Conservation (phyloP, 2,113 vertebrate genomes). For the Mirounga angustirostris region DNA sequence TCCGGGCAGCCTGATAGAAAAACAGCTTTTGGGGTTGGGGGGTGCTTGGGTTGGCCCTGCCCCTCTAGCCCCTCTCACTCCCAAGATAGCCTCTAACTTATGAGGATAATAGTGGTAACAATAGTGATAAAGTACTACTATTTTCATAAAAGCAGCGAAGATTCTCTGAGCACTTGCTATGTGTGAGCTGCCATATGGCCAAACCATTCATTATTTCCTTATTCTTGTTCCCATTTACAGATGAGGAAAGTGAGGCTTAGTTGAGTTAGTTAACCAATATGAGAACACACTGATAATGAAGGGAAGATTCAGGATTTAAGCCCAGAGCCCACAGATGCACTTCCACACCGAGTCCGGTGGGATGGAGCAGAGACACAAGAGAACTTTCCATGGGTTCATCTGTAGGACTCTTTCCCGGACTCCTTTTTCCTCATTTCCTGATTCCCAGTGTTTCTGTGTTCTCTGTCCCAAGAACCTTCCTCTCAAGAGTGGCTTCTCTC, state of each 20-base stretch:
- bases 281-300: not conserved
- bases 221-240: not conserved
- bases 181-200: not conserved
- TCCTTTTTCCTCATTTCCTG: not conserved
- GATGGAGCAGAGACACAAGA: not conserved
- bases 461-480: not conserved
- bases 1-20: not conserved
- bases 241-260: not conserved
- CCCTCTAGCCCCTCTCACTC: not conserved
- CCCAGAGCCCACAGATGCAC: not conserved
- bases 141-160: not conserved
- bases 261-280: not conserved
- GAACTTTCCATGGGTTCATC: not conserved
- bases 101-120: no score
- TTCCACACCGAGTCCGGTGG: not conserved
- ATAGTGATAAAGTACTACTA: no score
- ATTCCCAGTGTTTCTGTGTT: not conserved
- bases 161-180: not conserved
- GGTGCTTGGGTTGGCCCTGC: not conserved
- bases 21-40: not conserved
- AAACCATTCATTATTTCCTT: not conserved
- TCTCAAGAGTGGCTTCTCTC: not conserved
- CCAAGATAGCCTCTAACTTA: no score
- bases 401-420: not conserved
- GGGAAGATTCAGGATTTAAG: not conserved